A percentile compares a stretch with the other conserved stretches of the same genome.
Conservation (phyloP, 2,888 invertebrate genomes). For the Ephialtes manifestator region DNA sequence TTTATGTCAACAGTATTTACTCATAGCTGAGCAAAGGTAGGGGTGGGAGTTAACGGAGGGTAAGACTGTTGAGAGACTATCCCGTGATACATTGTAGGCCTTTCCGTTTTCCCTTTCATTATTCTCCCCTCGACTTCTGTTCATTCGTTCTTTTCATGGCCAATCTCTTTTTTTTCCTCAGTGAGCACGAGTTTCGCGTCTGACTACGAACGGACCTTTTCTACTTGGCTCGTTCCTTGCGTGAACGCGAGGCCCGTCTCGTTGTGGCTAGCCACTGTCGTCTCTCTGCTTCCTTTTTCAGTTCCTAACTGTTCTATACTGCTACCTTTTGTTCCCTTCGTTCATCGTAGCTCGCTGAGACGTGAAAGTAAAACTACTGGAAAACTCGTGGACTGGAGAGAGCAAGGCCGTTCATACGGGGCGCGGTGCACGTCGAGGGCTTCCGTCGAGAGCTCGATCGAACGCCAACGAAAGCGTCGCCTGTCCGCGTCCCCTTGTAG, state of each 20-base stretch:
- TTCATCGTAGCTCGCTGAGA: constrained; percentile 50
- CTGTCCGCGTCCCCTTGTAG: constrained; percentile 17
- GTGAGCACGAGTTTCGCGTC: constrained; percentile 57
- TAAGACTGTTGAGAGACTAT: constrained; percentile 8
- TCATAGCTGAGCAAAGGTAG: not conserved
- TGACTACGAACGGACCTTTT: constrained; percentile 58
- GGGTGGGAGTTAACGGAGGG: not conserved
- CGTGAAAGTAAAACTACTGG: constrained; percentile 63
- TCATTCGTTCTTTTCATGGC: constrained; percentile 46
- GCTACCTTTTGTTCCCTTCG: constrained; percentile 26
- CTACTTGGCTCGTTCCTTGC: constrained; percentile 60
- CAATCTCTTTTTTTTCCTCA: constrained; percentile 54
- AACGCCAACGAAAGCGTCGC: constrained; percentile 66
- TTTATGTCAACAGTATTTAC: not conserved
- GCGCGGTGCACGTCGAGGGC: constrained; percentile 65
- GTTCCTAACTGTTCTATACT: constrained; percentile 15
- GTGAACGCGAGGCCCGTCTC: constrained; percentile 40
- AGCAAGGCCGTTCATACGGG: constrained; percentile 68
- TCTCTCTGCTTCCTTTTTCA: constrained; percentile 16
- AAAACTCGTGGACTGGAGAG: constrained; percentile 62
- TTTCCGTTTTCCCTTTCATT: constrained; percentile 18
- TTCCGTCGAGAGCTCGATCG: constrained; percentile 74
- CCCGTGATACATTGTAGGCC: constrained; percentile 34
- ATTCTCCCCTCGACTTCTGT: constrained; percentile 15
- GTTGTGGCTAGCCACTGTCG: constrained; percentile 28